A percentile compares a stretch with the other conserved stretches of the same genome.
phyloP scores from a whole-genome alignment of 1,140 invertebrate genomes.

The Mesaphorura yosii region DNA sequence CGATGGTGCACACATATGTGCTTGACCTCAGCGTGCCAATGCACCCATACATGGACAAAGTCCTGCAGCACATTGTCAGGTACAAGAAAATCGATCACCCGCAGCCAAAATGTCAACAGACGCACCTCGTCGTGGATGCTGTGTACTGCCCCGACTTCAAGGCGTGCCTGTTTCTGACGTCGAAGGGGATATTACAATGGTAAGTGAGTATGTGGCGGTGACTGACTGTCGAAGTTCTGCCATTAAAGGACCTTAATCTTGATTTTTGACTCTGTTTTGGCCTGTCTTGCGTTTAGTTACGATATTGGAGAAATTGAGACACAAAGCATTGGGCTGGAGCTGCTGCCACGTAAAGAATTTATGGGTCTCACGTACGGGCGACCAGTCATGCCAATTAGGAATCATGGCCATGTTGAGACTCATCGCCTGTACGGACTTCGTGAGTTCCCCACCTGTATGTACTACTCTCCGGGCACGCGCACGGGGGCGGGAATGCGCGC shows the following conservation, averaged over 20 bases:
- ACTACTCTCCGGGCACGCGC: not conserved
- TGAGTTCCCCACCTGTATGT: conserved; percentile 19
- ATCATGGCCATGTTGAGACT: conserved; percentile 27
- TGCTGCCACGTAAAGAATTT: conserved; percentile 22
- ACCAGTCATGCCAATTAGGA: conserved; percentile 10
- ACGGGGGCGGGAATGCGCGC: too few species aligned
- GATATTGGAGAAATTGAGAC: conserved; percentile 28
- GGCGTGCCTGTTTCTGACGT: conserved; percentile 22
- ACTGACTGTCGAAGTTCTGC: too few species aligned
- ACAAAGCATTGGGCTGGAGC: conserved; percentile 20
- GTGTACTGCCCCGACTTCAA: conserved; percentile 16
- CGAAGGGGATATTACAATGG: conserved; percentile 23
- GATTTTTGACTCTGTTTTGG: too few species aligned
- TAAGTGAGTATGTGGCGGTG: too few species aligned
- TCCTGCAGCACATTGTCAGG: not conserved
- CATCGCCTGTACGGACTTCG: conserved; percentile 22
- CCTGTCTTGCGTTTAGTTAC: conserved; percentile 11
- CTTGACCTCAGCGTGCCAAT: conserved; percentile 27
- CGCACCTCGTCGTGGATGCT: conserved; percentile 28
- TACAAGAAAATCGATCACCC: not conserved
- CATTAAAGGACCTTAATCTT: too few species aligned
- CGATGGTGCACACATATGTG: conserved; percentile 19
- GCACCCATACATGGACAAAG: conserved; percentile 8
- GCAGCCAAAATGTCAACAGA: conserved; percentile 22
- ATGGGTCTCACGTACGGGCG: conserved; percentile 5